These are phyloP conservation scores for Cyclophora albipunctata DNA, from an alignment of 2,888 invertebrate species.

Conservation along the genomic window DNA sequence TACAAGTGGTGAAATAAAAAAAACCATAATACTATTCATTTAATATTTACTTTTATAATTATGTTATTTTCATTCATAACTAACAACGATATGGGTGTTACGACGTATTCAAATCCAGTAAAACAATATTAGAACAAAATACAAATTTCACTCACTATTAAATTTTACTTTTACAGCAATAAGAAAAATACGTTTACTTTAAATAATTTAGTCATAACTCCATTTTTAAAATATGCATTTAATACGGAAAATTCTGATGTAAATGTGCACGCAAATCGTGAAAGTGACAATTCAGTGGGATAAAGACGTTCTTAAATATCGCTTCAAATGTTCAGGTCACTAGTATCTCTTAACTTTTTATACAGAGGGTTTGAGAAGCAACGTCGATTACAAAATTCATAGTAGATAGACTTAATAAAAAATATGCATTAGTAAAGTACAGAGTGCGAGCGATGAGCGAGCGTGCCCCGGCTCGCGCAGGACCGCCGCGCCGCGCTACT, in stretches of 20 bases:
- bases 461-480: slow-evolving; percentile 14
- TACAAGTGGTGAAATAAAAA: slow-evolving; percentile 7
- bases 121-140: slow-evolving; percentile 73
- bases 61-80: slow-evolving; percentile 76
- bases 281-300: slow-evolving; percentile 71
- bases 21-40: slow-evolving; percentile 70
- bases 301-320: slow-evolving; percentile 62
- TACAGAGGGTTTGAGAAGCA: slow-evolving; percentile 73
- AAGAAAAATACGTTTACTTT: slow-evolving; percentile 64
- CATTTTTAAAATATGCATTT: slow-evolving; percentile 59
- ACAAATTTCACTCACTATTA: slow-evolving; percentile 75
- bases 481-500: slow-evolving; percentile 13
- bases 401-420: slow-evolving; percentile 73
- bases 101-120: slow-evolving; percentile 74
- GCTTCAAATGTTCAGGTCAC: slow-evolving; percentile 74
- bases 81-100: slow-evolving; percentile 77
- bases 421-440: slow-evolving; percentile 73
- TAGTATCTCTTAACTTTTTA: slow-evolving; percentile 74
- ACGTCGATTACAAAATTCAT: slow-evolving; percentile 74
- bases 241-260: slow-evolving; percentile 59
- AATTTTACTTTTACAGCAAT: slow-evolving; percentile 72
- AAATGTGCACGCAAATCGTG: slow-evolving; percentile 69
- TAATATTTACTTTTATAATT: slow-evolving; percentile 76
- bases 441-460: slow-evolving; percentile 26
- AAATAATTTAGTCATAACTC: slow-evolving; percentile 72